Base-by-base conservation (phyloP, 2,113 vertebrate genomes). In the Australoheros scitulus region DNA sequence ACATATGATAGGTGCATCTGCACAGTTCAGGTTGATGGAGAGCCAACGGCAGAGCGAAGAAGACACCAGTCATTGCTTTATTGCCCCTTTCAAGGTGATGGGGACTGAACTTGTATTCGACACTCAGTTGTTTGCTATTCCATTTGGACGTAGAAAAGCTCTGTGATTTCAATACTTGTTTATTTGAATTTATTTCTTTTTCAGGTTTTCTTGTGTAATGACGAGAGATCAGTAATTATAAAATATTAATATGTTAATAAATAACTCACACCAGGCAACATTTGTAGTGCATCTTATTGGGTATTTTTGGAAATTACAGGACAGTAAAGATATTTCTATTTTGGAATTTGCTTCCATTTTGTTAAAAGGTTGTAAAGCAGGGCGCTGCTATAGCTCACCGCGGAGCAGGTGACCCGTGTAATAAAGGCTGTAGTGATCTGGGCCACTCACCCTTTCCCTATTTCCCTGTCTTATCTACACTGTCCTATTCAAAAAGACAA, bases 91-190 rank as follows among this genome's bases (percentile, higher is more conserved):
- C 2, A 60, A 6, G 72, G n/a, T 20, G 6, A 55, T 11, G 34
- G 77, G 15, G 24, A 59, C 43, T 55, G 41, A 43, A 20, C 52
- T 22, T 80, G 20, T 22, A 3, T 81, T 52, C 1, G 3, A 61
- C 29, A 9, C 60, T 84, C 6, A 24, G 61, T 76, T 79, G 85
- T 83, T 80, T 76, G 70, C 24, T 57, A 26, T 24, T 87, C 38
- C 36, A 47, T 63, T 87, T 81, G 52, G 58, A 83, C 89, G 84
- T 57, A 34, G 50, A 88, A 88, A 92, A 85, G 38, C 83, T 89
- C 85, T 89, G 83, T 89, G 56, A 90, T 88, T 87, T 89, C 59
- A 91, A 80, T 77, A 85, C 18, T 70, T 89, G 74, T 88, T 90
- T 64, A 72, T 89, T 85, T 88, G 64, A 89, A 87, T 91, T 90